A percentile compares a stretch with the other conserved stretches of the same genome.
These are phyloP conservation scores for Halotydeus destructor DNA, from an alignment of 1,140 invertebrate species.

Conservation along the genomic window DNA sequence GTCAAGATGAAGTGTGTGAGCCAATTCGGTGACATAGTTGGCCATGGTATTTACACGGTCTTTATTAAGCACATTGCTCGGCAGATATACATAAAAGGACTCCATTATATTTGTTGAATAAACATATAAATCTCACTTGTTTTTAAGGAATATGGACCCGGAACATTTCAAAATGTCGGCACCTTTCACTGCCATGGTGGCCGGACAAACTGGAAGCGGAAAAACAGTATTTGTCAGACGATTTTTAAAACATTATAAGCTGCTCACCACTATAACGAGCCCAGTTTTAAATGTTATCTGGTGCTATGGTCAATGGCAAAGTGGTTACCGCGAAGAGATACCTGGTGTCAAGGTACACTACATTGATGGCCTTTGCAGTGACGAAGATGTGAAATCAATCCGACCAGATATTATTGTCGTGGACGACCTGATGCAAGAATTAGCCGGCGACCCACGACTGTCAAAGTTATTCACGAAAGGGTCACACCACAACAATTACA, in stretches of 20 bases:
- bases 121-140: too few species aligned
- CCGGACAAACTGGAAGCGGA: slow-evolving; percentile 1
- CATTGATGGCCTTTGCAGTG: background rate
- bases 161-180: too few species aligned
- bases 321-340: background rate
- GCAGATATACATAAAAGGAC: too few species aligned
- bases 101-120: too few species aligned
- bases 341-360: background rate
- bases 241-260: background rate
- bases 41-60: too few species aligned
- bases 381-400: background rate
- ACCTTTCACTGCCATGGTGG: slow-evolving; percentile 3
- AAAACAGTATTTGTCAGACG: background rate
- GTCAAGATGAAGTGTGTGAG: too few species aligned
- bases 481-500: slow-evolving; percentile 24
- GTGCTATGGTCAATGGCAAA: slow-evolving; percentile 1
- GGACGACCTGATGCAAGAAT: slow-evolving; percentile 25
- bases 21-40: too few species aligned
- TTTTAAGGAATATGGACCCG: too few species aligned
- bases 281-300: background rate
- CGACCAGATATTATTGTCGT: slow-evolving; percentile 18
- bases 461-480: slow-evolving; percentile 26
- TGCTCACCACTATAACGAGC: background rate
- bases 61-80: too few species aligned
- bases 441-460: slow-evolving; percentile 18